phyloP scores from a whole-genome alignment of 2,888 invertebrate species.

The Hedya salicella region DNA sequence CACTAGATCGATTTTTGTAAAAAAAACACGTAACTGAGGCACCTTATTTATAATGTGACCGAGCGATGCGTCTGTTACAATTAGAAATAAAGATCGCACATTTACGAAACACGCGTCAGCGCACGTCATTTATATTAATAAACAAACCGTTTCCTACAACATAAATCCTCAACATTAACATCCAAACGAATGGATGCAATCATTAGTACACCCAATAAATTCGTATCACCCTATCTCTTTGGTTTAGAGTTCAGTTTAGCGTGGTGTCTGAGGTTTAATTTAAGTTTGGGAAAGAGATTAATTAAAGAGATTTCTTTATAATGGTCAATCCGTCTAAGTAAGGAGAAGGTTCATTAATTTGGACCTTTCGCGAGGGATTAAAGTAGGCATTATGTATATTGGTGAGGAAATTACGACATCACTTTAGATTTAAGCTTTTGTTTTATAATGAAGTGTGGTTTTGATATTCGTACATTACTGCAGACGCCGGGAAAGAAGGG shows the following conservation, averaged over 20 bases:
- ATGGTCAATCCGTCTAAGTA: slow-evolving; percentile 21
- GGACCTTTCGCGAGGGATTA: slow-evolving; percentile 30
- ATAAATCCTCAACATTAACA: slow-evolving; percentile 33
- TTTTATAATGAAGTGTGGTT: not conserved
- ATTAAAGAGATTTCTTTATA: slow-evolving; percentile 30
- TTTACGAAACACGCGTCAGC: not conserved
- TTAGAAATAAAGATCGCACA: not conserved
- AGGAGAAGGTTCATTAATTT: slow-evolving; percentile 13
- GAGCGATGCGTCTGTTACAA: no score
- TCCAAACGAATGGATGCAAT: slow-evolving; percentile 23
- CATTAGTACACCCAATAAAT: slow-evolving; percentile 28
- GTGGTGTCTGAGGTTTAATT: slow-evolving; percentile 5
- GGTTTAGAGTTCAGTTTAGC: slow-evolving; percentile 32
- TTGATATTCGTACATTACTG: no score
- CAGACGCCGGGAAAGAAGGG: no score
- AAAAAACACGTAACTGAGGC: no score
- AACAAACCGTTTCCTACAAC: slow-evolving; percentile 24
- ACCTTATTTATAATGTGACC: no score
- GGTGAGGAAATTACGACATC: slow-evolving; percentile 15
- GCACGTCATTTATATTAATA: slow-evolving; percentile 30
- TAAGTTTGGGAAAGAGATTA: slow-evolving; percentile 25
- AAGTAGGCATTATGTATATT: slow-evolving; percentile 19
- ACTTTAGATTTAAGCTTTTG: not conserved
- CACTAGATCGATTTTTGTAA: no score
- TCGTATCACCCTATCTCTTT: slow-evolving; percentile 2